These are phyloP conservation scores for Lasaia peninsularis DNA, from an alignment of 1,140 invertebrate genomes.

Conservation along the genomic window DNA sequence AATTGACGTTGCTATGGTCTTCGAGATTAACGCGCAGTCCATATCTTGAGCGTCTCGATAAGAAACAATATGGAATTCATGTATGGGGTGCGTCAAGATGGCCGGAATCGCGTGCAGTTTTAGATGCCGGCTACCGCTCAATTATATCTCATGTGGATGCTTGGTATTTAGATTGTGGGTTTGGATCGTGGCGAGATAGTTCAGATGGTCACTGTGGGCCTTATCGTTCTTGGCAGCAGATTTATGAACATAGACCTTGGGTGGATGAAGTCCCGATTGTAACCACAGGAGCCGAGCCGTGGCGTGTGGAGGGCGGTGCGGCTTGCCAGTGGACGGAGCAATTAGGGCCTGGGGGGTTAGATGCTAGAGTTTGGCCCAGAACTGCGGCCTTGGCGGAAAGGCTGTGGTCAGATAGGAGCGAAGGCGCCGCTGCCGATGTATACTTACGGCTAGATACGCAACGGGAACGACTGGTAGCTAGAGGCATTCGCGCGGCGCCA, in stretches of 20 bases:
- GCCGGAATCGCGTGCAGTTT: slow-evolving; percentile 84
- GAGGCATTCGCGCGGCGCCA: slow-evolving; percentile 82
- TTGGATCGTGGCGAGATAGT: slow-evolving; percentile 86
- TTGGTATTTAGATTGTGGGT: slow-evolving; percentile 92
- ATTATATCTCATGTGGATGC: slow-evolving; percentile 90
- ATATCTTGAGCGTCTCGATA: slow-evolving; percentile 81
- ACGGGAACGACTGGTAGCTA: slow-evolving; percentile 78
- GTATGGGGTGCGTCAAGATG: slow-evolving; percentile 88
- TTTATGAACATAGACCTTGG: slow-evolving; percentile 90
- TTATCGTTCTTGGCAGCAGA: slow-evolving; percentile 89
- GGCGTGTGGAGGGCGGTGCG: slow-evolving; percentile 85
- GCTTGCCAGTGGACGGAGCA: slow-evolving; percentile 87
- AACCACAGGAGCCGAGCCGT: slow-evolving; percentile 83
- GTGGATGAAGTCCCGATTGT: slow-evolving; percentile 72
- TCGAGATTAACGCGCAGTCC: slow-evolving; percentile 86
- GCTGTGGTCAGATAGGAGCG: slow-evolving; percentile 66
- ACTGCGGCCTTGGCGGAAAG: slow-evolving; percentile 85
- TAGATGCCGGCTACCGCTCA: slow-evolving; percentile 86
- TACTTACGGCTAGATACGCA: slow-evolving; percentile 83
- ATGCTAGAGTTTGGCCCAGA: slow-evolving; percentile 84
- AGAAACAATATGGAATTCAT: slow-evolving; percentile 78
- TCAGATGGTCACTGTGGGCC: slow-evolving; percentile 85
- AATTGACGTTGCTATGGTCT: slow-evolving; percentile 86
- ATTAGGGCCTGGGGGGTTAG: slow-evolving; percentile 78
- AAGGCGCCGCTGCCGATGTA: slow-evolving; percentile 73